Evolutionary conservation across 2,797 vertebrate genomes (phyloP).

Genomic region (Botia kubotai): DNA sequence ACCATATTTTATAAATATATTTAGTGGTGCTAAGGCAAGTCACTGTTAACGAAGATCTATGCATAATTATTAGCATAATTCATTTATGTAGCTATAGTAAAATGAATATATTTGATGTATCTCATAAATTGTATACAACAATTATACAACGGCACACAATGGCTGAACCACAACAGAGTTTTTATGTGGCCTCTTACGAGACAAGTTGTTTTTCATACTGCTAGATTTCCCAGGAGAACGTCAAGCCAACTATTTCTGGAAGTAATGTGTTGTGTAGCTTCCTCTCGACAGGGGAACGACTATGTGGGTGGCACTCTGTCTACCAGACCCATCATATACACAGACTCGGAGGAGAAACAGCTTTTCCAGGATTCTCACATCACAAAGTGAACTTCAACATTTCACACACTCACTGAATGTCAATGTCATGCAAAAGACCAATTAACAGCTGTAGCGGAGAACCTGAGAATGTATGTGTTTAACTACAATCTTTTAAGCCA

Average conservation of each 20-base stretch:
- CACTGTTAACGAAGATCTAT: too few relatives aligned
- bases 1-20: too few relatives aligned
- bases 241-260: conserved; percentile 58
- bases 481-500: too few relatives aligned
- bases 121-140: background rate
- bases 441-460: too few relatives aligned
- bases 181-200: conserved; percentile 36
- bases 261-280: conserved; percentile 51
- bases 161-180: conserved; percentile 7
- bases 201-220: conserved; percentile 44
- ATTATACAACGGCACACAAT: background rate
- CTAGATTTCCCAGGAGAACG: conserved; percentile 49
- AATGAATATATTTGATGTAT: background rate
- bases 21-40: background rate
- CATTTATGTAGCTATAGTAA: background rate
- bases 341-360: conserved; percentile 30
- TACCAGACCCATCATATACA: conserved; percentile 53
- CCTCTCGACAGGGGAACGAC: conserved; percentile 55
- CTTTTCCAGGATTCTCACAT: conserved; percentile 20
- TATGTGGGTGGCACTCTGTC: conserved; percentile 59
- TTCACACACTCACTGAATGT: too few relatives aligned
- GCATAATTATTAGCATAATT: background rate
- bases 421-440: too few relatives aligned
- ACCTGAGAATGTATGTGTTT: too few relatives aligned
- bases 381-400: background rate